Conservation (phyloP, 2,888 invertebrate genomes). For the Alentia gelatinosa region DNA sequence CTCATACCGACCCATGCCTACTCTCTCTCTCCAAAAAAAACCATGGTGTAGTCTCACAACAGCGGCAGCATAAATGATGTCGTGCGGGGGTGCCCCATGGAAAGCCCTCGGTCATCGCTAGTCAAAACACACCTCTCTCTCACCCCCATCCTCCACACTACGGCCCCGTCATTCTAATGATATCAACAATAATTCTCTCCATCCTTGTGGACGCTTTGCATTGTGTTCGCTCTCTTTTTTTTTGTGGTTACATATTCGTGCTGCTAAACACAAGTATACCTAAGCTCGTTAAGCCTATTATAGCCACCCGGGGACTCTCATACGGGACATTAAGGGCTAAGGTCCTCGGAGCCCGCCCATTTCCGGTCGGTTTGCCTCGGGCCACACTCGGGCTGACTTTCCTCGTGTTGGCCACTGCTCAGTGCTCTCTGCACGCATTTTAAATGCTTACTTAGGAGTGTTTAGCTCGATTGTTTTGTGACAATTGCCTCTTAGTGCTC, state of each 20-base stretch:
- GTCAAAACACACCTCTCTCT: not conserved
- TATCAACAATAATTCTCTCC: not conserved
- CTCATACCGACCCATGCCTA: not conserved
- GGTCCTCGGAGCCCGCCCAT: not conserved
- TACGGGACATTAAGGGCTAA: not conserved
- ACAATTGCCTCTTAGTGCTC: not conserved
- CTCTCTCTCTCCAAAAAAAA: not conserved
- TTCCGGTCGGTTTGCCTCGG: not conserved
- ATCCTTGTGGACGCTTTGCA: not conserved
- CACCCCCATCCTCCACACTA: not conserved
- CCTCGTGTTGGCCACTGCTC: not conserved
- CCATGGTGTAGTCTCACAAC: not conserved
- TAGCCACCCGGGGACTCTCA: not conserved
- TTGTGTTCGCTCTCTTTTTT: not conserved
- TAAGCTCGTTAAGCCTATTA: constrained; percentile 7
- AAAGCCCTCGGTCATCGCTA: not conserved
- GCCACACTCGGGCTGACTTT: not conserved
- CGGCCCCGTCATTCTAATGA: not conserved
- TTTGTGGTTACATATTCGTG: not conserved
- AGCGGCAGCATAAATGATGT: not conserved
- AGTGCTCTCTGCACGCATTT: not conserved
- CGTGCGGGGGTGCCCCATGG: not conserved
- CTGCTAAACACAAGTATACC: not conserved
- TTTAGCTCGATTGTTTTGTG: not conserved
- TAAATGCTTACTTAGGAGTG: not conserved